A percentile compares a stretch with the other conserved stretches of the same genome.
Evolutionary conservation across 2,797 vertebrate genomes (phyloP).

Genomic region (Botia kubotai): DNA sequence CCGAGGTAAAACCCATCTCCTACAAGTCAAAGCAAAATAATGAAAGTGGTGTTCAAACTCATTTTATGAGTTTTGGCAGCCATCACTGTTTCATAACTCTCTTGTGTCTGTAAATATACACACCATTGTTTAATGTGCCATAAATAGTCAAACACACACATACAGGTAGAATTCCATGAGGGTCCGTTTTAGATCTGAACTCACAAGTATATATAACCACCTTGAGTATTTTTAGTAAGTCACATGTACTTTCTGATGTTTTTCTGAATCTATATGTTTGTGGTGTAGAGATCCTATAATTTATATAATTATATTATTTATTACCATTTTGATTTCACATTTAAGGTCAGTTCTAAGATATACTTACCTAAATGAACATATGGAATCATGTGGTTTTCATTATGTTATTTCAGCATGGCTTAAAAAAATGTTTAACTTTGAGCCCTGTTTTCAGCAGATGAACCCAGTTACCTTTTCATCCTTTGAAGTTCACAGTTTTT

Average conservation of each 20-base stretch:
- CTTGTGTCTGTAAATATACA: constrained; percentile 9
- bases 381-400: constrained; percentile 16
- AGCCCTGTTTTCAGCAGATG: constrained; percentile 51
- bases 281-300: constrained; percentile 24
- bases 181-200: constrained; percentile 9
- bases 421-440: constrained; percentile 60
- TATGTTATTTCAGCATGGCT: constrained; percentile 18
- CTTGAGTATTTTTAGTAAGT: constrained; percentile 1
- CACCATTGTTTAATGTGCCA: background rate
- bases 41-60: constrained; percentile 1
- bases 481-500: constrained; percentile 70
- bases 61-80: constrained; percentile 18
- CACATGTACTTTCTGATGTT: background rate
- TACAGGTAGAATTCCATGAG: constrained; percentile 5
- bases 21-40: constrained; percentile 23
- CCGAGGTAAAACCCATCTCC: background rate
- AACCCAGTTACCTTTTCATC: constrained; percentile 54
- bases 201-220: constrained; percentile 36
- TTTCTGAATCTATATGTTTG: constrained; percentile 34
- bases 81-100: constrained; percentile 8
- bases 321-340: too few relatives aligned
- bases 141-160: background rate
- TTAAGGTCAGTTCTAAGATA: background rate
- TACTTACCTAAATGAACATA: constrained; percentile 1
- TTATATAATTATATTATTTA: background rate